Conservation (phyloP, 2,888 invertebrate genomes). For the Notodonta dromedarius region DNA sequence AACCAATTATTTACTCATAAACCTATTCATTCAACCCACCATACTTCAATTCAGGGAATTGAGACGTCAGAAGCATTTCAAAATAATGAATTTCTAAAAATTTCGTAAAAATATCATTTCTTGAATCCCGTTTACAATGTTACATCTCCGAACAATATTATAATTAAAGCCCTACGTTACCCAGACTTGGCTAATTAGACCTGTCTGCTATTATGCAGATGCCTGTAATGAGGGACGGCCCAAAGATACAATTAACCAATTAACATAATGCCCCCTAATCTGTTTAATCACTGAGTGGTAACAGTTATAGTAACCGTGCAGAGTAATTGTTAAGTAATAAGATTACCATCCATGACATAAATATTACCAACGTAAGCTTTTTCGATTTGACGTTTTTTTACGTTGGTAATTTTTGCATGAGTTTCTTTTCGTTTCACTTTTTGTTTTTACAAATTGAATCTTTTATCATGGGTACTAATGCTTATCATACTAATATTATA, state of each 20-base stretch:
- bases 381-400: neutral
- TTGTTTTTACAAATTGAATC: no score
- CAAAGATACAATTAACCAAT: slow-evolving; percentile 33
- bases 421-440: no score
- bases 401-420: no score
- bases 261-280: slow-evolving; percentile 42
- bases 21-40: neutral
- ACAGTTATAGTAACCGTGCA: neutral
- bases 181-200: slow-evolving; percentile 22
- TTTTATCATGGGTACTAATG: no score
- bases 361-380: neutral
- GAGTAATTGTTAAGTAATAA: neutral
- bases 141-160: neutral
- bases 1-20: no score
- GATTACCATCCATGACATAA: neutral
- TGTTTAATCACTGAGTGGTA: slow-evolving; percentile 33
- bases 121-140: neutral
- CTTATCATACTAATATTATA: no score
- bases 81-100: neutral
- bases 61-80: neutral
- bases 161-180: slow-evolving; percentile 9
- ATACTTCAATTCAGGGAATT: neutral
- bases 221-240: slow-evolving; percentile 20
- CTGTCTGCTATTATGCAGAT: slow-evolving; percentile 31
- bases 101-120: neutral